Conservation (phyloP, 2,797 vertebrate genomes). For the Pseudochirops corinnae region DNA sequence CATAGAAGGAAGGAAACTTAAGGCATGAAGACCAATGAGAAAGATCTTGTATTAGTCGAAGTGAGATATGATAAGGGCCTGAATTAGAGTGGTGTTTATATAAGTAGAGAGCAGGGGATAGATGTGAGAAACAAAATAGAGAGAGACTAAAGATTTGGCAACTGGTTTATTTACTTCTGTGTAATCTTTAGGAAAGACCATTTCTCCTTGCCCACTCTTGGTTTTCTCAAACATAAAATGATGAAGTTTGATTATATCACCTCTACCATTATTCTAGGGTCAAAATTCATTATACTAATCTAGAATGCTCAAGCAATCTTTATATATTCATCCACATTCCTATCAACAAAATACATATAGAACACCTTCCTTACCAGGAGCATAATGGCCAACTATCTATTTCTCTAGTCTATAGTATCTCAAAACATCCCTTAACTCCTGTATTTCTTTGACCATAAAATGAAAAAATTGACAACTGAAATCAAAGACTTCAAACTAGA, state of each 20-base stretch:
- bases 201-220: background rate
- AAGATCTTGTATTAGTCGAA: background rate
- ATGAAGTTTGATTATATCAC: background rate
- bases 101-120: background rate
- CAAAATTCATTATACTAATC: background rate
- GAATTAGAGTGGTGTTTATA: background rate
- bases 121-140: background rate
- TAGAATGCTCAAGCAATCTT: background rate
- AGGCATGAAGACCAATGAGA: background rate
- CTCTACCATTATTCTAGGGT: background rate
- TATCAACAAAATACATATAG: background rate
- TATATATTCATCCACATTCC: background rate
- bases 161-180: background rate
- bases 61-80: background rate
- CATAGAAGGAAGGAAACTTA: background rate
- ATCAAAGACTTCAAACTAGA: background rate
- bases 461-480: background rate
- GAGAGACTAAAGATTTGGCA: background rate
- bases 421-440: background rate
- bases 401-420: background rate
- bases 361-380: background rate
- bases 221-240: background rate
- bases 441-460: background rate
- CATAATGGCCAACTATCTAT: background rate
- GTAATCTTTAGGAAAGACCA: background rate